A percentile compares a stretch with the other conserved stretches of the same genome.
Conservation (phyloP, 2,113 vertebrate species). For the Callopanchax toddi region DNA sequence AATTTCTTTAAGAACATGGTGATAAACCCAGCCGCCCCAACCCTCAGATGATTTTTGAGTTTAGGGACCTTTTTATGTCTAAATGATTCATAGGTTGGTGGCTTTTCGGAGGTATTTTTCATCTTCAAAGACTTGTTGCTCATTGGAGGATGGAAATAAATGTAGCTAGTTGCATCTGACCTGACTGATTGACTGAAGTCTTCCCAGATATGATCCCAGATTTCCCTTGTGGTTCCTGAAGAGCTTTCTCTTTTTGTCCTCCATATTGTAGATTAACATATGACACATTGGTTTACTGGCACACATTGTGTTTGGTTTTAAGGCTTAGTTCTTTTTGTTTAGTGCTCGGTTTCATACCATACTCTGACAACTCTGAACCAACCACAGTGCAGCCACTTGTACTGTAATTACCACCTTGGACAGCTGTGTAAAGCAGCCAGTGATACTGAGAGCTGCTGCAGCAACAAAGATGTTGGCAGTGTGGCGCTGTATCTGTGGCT, state of each 20-base stretch:
- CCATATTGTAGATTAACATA: conserved; percentile 1
- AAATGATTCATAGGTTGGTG: too few relatives aligned
- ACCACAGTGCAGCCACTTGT: conserved; percentile 44
- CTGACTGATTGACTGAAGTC: background rate
- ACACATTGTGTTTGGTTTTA: background rate
- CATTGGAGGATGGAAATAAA: background rate
- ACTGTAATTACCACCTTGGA: conserved; percentile 45
- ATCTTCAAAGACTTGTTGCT: background rate
- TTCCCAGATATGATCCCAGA: background rate
- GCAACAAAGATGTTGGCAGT: conserved; percentile 44
- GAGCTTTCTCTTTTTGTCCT: background rate
- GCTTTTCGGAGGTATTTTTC: too few relatives aligned
- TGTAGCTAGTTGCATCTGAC: background rate
- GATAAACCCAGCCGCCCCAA: too few relatives aligned
- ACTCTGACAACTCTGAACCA: conserved; percentile 13
- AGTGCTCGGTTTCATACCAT: conserved; percentile 37
- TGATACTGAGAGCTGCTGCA: conserved; percentile 46
- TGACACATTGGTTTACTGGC: conserved; percentile 1
- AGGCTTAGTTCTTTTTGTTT: conserved; percentile 25
- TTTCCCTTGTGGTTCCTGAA: background rate
- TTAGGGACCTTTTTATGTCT: too few relatives aligned
- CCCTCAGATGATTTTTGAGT: too few relatives aligned
- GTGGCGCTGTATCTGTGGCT: conserved; percentile 49
- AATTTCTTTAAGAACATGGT: too few relatives aligned
- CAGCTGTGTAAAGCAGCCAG: conserved; percentile 61